These are phyloP conservation scores for Temnothorax ravouxi DNA, from an alignment of 2,888 invertebrate genomes.

Conservation along the genomic window DNA sequence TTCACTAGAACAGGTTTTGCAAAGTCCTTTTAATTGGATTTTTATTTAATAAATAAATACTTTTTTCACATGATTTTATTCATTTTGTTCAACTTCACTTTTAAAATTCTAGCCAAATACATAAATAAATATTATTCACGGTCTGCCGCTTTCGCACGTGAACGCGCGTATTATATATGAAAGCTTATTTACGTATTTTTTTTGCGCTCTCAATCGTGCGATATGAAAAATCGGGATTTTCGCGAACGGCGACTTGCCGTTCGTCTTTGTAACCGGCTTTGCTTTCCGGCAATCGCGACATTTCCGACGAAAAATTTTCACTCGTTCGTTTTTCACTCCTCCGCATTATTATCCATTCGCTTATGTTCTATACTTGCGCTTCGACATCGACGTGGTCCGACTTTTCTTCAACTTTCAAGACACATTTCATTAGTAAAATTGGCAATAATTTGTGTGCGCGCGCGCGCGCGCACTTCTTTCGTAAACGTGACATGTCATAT, in stretches of 20 bases:
- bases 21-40: neutral
- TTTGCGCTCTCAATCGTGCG: conserved; percentile 44
- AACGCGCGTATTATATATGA: neutral
- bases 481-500: conserved; percentile 6
- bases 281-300: conserved; percentile 55
- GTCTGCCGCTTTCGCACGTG: neutral
- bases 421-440: conserved; percentile 26
- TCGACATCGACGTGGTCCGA: conserved; percentile 30
- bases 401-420: conserved; percentile 39
- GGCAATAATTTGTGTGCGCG: conserved; percentile 48
- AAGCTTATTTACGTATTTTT: conserved; percentile 47
- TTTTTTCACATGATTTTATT: neutral
- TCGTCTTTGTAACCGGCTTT: conserved; percentile 48
- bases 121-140: conserved; percentile 12
- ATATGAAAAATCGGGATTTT: conserved; percentile 49
- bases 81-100: neutral
- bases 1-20: neutral
- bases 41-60: neutral
- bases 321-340: conserved; percentile 47
- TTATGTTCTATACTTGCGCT: conserved; percentile 32
- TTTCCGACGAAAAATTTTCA: conserved; percentile 51
- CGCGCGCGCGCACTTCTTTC: conserved; percentile 7
- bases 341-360: conserved; percentile 52
- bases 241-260: conserved; percentile 38
- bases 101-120: neutral